Base-by-base conservation (phyloP, 2,888 invertebrate species). In the Scaptomyza tumidula region DNA sequence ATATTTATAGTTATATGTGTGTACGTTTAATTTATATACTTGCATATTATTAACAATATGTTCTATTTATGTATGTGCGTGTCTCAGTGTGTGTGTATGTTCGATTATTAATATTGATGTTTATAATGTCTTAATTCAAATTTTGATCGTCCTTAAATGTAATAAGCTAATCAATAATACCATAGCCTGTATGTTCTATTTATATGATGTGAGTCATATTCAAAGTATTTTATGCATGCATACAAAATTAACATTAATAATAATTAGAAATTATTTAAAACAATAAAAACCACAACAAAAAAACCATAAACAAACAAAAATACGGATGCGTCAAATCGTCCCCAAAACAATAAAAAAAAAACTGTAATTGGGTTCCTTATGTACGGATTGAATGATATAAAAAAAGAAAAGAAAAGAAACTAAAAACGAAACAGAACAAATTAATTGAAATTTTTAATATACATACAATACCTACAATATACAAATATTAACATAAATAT, bases 301-400 rank as follows among this genome's bases (percentile, higher is more conserved):
- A 16, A 41, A 4, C n/a, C n/a, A 16, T 41, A 3, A 41, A 9
- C 35, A 16, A 45, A 52, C 45, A 58, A 45, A 74, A 53, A 46
- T 31, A 48, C 45, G 49, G 64, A 71, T 4, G 24, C 24, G 24
- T 24, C 24, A 24, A 24, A 24, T 24, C 24, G 24, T 3, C 24
- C 24, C 24, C 24, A 24, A 24, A 24, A 24, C 24, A 53, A 37
- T 29, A 50, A 45, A 45, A 44, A 45, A 64, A 71, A 61, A 16
- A 71, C 50, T 71, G 70, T 79, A 81, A 89, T 87, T 87, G 76
- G 89, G 85, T 85, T 85, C 85, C 85, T 87, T 89, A 85, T 74
- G 64, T 69, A 86, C 67, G 62, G 70, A 55, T 60, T 58, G 44
- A 68, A 45, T 11, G 35, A 44, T 16, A 31, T 37, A 13, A 16